Conservation (phyloP, 2,797 vertebrate species). For the Pseudomugil tenellus region DNA sequence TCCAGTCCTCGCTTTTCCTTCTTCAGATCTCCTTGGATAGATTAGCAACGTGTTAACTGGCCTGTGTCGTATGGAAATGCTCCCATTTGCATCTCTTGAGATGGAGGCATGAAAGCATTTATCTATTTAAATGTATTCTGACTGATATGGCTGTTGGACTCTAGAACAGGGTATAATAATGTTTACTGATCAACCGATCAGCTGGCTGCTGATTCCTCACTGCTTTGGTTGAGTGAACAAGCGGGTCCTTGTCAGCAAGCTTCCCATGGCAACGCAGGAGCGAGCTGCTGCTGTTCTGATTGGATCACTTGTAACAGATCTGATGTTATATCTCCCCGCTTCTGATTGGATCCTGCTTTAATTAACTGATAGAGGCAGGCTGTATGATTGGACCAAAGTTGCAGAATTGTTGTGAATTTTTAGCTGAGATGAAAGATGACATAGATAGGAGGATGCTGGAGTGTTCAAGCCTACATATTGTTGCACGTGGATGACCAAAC, state of each 20-base stretch:
- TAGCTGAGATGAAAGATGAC: constrained; percentile 18
- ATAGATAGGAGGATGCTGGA: constrained; percentile 1
- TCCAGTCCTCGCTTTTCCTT: constrained; percentile 39
- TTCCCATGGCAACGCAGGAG: constrained; percentile 67
- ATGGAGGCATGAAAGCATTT: constrained; percentile 71
- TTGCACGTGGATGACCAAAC: constrained; percentile 33
- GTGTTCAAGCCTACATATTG: constrained; percentile 6
- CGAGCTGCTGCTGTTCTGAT: constrained; percentile 56
- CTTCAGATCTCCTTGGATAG: constrained; percentile 67
- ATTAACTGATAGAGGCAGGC: constrained; percentile 74
- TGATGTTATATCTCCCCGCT: constrained; percentile 65
- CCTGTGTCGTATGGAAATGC: constrained; percentile 79
- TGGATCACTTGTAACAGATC: constrained; percentile 71
- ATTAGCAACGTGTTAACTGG: constrained; percentile 71
- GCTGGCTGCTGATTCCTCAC: constrained; percentile 66
- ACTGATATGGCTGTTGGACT: constrained; percentile 73
- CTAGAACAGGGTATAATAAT: constrained; percentile 73
- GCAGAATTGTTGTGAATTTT: constrained; percentile 51
- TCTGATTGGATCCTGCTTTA: constrained; percentile 77
- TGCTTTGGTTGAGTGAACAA: constrained; percentile 70
- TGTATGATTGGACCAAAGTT: constrained; percentile 69
- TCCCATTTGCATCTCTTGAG: constrained; percentile 80
- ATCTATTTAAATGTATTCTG: constrained; percentile 82
- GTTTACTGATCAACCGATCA: constrained; percentile 74
- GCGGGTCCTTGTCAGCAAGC: constrained; percentile 52